A percentile compares a stretch with the other conserved stretches of the same genome.
These are phyloP conservation scores for Musca domestica DNA, from an alignment of 1,140 invertebrate genomes.

Conservation along the genomic window DNA sequence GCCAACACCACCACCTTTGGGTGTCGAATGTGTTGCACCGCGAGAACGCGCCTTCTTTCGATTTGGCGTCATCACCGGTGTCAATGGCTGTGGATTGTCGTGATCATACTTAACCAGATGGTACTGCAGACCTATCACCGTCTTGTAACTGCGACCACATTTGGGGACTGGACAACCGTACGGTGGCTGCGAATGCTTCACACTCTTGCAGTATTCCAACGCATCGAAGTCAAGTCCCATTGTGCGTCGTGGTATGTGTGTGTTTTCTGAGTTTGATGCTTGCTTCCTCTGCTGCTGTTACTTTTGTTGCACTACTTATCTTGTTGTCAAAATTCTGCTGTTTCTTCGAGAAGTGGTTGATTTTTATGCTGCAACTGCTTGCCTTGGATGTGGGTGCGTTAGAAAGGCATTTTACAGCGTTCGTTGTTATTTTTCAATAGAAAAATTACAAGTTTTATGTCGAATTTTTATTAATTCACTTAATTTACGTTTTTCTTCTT, in stretches of 20 bases:
- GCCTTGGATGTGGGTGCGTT: conserved; percentile 26
- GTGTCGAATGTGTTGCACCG: conserved; percentile 42
- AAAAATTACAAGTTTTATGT: conserved; percentile 19
- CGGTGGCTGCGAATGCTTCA: conserved; percentile 73
- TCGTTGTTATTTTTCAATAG: conserved; percentile 19
- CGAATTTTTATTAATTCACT: conserved; percentile 23
- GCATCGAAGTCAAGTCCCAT: conserved; percentile 71
- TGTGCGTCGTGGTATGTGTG: conserved; percentile 27
- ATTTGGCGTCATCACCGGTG: conserved; percentile 53
- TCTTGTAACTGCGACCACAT: conserved; percentile 83
- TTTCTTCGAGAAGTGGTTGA: background rate
- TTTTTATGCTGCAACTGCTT: conserved; percentile 6
- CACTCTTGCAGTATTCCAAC: conserved; percentile 77
- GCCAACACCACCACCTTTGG: conserved; percentile 28
- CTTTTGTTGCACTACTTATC: conserved; percentile 19
- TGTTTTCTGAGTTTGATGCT: conserved; percentile 16
- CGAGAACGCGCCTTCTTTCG: conserved; percentile 59
- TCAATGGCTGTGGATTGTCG: conserved; percentile 62
- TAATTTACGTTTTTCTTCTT: conserved; percentile 27
- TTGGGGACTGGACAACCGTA: conserved; percentile 80
- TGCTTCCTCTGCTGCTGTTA: background rate
- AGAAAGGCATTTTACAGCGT: conserved; percentile 36
- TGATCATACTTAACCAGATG: conserved; percentile 83
- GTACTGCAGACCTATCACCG: conserved; percentile 79
- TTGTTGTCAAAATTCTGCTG: conserved; percentile 14